These are phyloP conservation scores for Xiphorhynchus erythropygius DNA, from an alignment of 2,797 vertebrate species.

Conservation along the genomic window DNA sequence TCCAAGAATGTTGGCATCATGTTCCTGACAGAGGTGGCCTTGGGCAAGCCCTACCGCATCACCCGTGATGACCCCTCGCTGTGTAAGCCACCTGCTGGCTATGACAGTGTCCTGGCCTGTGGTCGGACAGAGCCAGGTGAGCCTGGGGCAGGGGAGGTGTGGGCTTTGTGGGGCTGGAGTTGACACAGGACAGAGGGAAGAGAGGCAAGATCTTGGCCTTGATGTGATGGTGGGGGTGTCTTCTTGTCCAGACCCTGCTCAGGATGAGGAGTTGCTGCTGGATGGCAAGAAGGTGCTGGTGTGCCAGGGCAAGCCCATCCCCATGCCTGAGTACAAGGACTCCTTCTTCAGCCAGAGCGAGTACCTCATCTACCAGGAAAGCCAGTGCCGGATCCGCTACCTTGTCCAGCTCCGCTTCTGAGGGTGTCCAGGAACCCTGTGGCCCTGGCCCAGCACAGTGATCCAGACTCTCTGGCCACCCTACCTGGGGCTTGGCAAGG, in stretches of 20 bases:
- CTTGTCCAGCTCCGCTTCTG: slow-evolving; percentile 85
- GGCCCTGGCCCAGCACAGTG: neutral
- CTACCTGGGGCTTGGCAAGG: neutral
- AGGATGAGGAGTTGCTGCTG: slow-evolving; percentile 78
- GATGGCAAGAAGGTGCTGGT: slow-evolving; percentile 82
- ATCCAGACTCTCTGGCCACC: fast-evolving
- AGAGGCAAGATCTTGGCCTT: neutral
- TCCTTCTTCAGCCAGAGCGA: slow-evolving; percentile 85
- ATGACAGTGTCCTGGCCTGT: slow-evolving; percentile 2
- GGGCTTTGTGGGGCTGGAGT: neutral
- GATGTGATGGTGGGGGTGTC: neutral
- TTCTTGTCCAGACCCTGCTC: slow-evolving; percentile 54
- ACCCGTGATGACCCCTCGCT: slow-evolving; percentile 67
- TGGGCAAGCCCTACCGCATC: slow-evolving; percentile 84
- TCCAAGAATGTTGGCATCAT: slow-evolving; percentile 83
- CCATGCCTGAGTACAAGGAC: slow-evolving; percentile 66
- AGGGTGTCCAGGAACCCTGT: neutral
- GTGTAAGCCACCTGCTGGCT: slow-evolving; percentile 74
- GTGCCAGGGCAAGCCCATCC: slow-evolving; percentile 80
- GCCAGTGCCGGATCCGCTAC: slow-evolving; percentile 87
- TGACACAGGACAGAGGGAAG: no score
- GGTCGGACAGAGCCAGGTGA: neutral
- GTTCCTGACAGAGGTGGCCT: slow-evolving; percentile 90
- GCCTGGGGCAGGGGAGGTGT: neutral
- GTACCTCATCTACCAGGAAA: slow-evolving; percentile 92